Evolutionary conservation across 92 coral and sea anemone species (phyloP), one percentile per base, ranked within the genome.

Genomic region (Diadumene lineata): DNA sequence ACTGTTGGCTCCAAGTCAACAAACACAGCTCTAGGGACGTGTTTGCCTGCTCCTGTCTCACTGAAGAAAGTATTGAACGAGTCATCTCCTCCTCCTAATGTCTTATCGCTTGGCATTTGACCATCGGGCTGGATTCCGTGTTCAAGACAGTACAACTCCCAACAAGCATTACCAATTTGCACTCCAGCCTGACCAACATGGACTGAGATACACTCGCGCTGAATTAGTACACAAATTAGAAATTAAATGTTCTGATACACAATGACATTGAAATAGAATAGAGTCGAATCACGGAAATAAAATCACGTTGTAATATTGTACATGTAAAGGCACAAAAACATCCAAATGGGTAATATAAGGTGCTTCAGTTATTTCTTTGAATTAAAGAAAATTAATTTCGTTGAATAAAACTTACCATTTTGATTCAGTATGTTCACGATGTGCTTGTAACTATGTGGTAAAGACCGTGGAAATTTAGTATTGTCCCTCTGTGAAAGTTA

Each of bases 101-200:
- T 86, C 85, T 33, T 80, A 34, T 86, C 91, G 16, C 89, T 81
- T 8, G 97, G 93, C 97, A 92, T 92, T 55, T 88, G 93, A 29
- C 97, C 97, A 73, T 92, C 97, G 7, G 97, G 97, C 65, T 88
- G 93, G 65, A 92, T 92, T 28, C 97, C 97, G 27, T 92, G 97
- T 71, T 92, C 97, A 62, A 92, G 81, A 60, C 97, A 92, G 87
- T 88, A 92, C 84, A 92, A 25, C 79, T 92, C 97, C 97, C 97
- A 92, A 64, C 97, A 92, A 16, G 93, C 89, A 50, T 88, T 92
- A 28, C 97, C 97, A 6, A 91, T 91, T 60, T 91, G 97, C 19
- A 89, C 89, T 44, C 97, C 97, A 11, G 97, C 97, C 70, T 92
- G 97, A 43, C 97, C 97, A 32, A 92, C 83, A 29, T 92, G 97